Percentiles rank a stretch among this genome's conserved stretches.
Evolutionary conservation across 1,140 invertebrate genomes (phyloP).

Genomic region (Diabrotica virgifera): DNA sequence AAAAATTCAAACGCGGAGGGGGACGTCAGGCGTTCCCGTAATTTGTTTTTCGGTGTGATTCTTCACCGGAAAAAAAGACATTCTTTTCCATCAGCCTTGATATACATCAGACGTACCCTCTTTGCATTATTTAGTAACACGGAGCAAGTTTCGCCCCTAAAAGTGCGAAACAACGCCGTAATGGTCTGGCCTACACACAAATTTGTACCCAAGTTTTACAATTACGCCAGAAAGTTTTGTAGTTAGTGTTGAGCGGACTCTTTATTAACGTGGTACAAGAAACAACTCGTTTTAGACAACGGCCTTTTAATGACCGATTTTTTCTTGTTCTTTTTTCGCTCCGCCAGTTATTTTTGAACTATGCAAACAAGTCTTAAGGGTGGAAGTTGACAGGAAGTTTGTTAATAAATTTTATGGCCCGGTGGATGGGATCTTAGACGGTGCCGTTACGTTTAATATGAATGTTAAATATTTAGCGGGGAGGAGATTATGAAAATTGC

Average conservation of each 20-base stretch:
- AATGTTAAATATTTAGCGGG: neutral
- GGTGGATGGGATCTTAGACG: neutral
- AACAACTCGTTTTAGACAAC: constrained; percentile 22
- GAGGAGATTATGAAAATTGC: neutral
- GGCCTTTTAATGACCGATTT: constrained; percentile 19
- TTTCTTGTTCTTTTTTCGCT: neutral
- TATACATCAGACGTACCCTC: constrained; percentile 36
- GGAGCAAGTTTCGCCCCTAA: constrained; percentile 33
- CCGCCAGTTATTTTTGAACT: constrained; percentile 6
- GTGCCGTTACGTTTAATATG: neutral
- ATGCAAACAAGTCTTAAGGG: constrained; percentile 16
- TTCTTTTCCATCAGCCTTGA: constrained; percentile 37
- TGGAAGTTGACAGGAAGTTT: neutral
- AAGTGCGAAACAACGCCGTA: constrained; percentile 40
- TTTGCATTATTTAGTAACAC: constrained; percentile 41
- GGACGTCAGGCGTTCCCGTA: constrained; percentile 11
- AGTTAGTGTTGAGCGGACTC: constrained; percentile 36
- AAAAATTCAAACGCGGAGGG: neutral
- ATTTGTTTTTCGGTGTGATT: constrained; percentile 38
- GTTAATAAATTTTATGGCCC: constrained; percentile 11
- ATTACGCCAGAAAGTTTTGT: constrained; percentile 38
- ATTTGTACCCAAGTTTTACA: constrained; percentile 40
- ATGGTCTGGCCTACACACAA: constrained; percentile 37
- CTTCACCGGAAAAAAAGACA: constrained; percentile 26
- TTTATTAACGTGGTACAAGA: constrained; percentile 29